phyloP scores from a whole-genome alignment of 2,888 invertebrate genomes.

The Clitarchus hookeri region DNA sequence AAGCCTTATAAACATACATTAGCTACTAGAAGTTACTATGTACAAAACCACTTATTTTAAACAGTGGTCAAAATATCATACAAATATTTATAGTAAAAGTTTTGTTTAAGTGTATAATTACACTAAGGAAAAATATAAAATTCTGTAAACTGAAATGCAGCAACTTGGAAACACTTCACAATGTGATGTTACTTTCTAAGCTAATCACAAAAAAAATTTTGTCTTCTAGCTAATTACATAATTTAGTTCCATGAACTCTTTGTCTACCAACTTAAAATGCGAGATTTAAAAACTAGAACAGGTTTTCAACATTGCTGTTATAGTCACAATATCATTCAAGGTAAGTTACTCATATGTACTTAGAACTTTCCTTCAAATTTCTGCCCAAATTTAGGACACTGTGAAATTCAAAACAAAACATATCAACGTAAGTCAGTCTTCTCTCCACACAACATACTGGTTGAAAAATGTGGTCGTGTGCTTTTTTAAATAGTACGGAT shows the following conservation, averaged over 20 bases:
- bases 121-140: background rate
- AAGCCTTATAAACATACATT: background rate
- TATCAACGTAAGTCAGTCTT: background rate
- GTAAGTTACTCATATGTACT: background rate
- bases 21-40: background rate
- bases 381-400: background rate
- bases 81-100: background rate
- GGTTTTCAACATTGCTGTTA: background rate
- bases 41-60: conserved; percentile 1
- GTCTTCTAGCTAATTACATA: background rate
- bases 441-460: conserved; percentile 9
- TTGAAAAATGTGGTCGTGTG: background rate
- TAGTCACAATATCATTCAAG: background rate
- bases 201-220: background rate
- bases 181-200: background rate
- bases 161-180: background rate
- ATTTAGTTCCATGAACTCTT: background rate
- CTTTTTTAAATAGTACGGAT: background rate
- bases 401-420: background rate
- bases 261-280: background rate
- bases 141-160: background rate
- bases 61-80: conserved; percentile 9
- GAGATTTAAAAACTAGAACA: background rate
- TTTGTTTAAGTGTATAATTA: background rate
- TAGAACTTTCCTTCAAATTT: background rate